phyloP scores from a whole-genome alignment of 2,888 invertebrate species.

The Eupithecia abbreviata region DNA sequence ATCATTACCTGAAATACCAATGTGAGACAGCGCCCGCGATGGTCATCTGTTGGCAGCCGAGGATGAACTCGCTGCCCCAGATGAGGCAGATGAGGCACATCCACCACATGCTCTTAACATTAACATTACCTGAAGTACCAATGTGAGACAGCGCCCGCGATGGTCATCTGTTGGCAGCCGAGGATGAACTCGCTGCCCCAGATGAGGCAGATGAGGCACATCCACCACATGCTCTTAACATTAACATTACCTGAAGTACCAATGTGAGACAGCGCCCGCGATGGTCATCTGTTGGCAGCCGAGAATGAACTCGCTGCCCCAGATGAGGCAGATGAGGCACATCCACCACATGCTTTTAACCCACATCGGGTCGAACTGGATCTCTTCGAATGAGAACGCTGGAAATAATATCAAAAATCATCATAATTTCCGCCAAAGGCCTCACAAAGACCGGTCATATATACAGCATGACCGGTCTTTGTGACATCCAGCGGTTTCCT shows the following conservation, averaged over 20 bases:
- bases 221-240: constrained; percentile 97
- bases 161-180: constrained; percentile 96
- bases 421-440: neutral
- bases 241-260: constrained; percentile 92
- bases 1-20: constrained; percentile 93
- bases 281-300: constrained; percentile 97
- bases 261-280: constrained; percentile 95
- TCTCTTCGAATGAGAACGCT: constrained; percentile 76
- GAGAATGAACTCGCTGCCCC: constrained; percentile 97
- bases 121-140: constrained; percentile 93
- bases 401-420: constrained; percentile 30
- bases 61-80: constrained; percentile 97
- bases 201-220: constrained; percentile 93
- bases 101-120: constrained; percentile 96
- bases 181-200: constrained; percentile 98
- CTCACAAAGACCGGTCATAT: too few relatives aligned
- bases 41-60: constrained; percentile 97
- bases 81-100: constrained; percentile 94
- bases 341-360: constrained; percentile 98
- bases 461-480: too few relatives aligned
- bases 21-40: constrained; percentile 96
- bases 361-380: constrained; percentile 92
- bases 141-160: constrained; percentile 95
- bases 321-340: constrained; percentile 94
- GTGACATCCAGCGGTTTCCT: too few relatives aligned